Conservation (phyloP, 2,113 vertebrate genomes). For the Solea solea region DNA sequence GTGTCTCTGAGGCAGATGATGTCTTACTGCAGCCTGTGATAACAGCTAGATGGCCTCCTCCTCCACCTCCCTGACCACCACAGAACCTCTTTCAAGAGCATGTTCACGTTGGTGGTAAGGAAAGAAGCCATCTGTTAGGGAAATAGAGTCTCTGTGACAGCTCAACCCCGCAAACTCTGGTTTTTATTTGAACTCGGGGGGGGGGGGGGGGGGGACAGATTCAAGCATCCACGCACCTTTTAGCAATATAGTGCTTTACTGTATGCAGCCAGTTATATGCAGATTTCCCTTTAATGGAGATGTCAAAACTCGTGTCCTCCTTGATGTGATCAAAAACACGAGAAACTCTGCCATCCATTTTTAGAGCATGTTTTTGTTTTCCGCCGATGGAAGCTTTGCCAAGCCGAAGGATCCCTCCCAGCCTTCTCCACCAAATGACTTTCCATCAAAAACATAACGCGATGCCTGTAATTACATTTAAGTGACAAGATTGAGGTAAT, state of each 20-base stretch:
- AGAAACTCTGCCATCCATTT: conserved; percentile 47
- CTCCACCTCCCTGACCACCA: conserved; percentile 20
- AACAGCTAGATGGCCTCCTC: conserved; percentile 49
- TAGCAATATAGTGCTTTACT: conserved; percentile 47
- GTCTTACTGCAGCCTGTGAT: conserved; percentile 62
- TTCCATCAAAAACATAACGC: conserved; percentile 53
- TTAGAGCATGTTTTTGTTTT: conserved; percentile 54
- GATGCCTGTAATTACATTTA: conserved; percentile 57
- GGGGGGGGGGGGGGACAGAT: conserved; percentile 38
- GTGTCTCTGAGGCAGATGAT: conserved; percentile 70
- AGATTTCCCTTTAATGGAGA: conserved; percentile 59
- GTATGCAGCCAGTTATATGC: conserved; percentile 32
- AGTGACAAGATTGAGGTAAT: conserved; percentile 64
- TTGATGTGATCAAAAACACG: conserved; percentile 59
- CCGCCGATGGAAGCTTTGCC: conserved; percentile 37
- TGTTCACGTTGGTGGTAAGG: conserved; percentile 45
- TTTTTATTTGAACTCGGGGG: conserved; percentile 66
- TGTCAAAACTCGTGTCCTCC: conserved; percentile 51
- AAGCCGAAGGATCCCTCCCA: conserved; percentile 39
- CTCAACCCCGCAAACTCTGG: conserved; percentile 48
- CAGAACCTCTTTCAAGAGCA: conserved; percentile 46
- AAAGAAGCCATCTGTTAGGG: conserved; percentile 61
- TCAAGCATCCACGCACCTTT: conserved; percentile 64
- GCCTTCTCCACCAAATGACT: conserved; percentile 35
- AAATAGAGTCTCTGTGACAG: conserved; percentile 52